Evolutionary conservation across 2,113 vertebrate species (phyloP).

Genomic region (Nycticorax nycticorax): DNA sequence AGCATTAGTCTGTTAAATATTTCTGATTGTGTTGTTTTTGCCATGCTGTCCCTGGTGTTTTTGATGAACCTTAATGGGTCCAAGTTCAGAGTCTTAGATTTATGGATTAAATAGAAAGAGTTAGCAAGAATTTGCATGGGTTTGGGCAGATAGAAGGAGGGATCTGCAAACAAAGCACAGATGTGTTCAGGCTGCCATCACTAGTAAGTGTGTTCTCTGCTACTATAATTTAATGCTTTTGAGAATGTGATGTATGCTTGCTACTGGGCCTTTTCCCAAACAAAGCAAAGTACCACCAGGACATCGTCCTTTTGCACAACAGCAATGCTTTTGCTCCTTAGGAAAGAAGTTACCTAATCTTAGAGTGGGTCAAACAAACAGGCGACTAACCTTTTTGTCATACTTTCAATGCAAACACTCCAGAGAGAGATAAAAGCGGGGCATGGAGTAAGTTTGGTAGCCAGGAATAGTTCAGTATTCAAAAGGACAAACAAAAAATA

Average conservation of each 20-base stretch:
- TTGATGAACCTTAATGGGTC: background rate
- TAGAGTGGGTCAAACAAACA: background rate
- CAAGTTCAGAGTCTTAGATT: background rate
- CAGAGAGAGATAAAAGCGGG: background rate
- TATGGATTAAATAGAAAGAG: background rate
- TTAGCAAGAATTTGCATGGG: background rate
- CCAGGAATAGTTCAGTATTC: background rate
- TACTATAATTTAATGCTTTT: background rate
- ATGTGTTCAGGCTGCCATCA: background rate
- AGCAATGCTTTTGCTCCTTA: background rate
- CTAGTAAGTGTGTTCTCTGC: background rate
- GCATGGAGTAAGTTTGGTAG: background rate
- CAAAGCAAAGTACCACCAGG: background rate
- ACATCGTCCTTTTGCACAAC: background rate
- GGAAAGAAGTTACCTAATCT: background rate
- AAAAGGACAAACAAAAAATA: background rate
- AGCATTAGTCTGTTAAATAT: background rate
- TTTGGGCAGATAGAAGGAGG: background rate
- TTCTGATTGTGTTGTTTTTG: background rate
- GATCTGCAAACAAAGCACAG: background rate
- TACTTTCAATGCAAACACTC: background rate
- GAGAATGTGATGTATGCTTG: background rate
- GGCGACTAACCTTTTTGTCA: background rate
- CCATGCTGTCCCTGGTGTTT: background rate
- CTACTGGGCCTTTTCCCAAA: background rate